Conservation (phyloP, 2,888 invertebrate species). For the Cosmorhoe ocellata region DNA sequence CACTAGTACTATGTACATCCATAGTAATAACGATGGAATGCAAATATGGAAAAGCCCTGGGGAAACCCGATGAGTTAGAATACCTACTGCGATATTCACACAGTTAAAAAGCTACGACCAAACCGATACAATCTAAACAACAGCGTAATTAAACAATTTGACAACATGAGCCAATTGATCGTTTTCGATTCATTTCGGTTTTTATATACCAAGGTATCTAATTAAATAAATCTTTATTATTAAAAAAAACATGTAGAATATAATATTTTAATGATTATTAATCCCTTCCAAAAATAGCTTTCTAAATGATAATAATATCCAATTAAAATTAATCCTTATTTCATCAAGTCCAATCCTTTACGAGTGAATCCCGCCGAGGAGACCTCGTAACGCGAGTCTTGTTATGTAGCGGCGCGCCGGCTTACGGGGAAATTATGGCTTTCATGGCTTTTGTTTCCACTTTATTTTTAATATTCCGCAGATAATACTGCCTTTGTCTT, state of each 20-base stretch:
- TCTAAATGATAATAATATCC: background rate
- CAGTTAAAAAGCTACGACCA: background rate
- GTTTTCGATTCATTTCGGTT: too few species aligned
- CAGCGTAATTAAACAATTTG: background rate
- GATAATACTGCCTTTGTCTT: constrained; percentile 35
- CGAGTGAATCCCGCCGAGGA: constrained; percentile 5
- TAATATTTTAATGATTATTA: too few species aligned
- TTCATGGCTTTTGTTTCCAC: constrained; percentile 44
- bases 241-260: too few species aligned
- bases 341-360: constrained; percentile 15
- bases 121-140: background rate
- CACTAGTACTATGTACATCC: too few species aligned
- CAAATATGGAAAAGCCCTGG: constrained; percentile 11
- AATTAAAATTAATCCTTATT: constrained; percentile 16
- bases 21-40: background rate
- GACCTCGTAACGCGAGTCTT: constrained; percentile 27
- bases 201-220: too few species aligned
- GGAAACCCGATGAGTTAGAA: constrained; percentile 18
- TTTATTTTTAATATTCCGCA: constrained; percentile 48
- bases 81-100: background rate
- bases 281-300: too few species aligned
- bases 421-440: constrained; percentile 29
- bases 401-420: constrained; percentile 25
- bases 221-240: too few species aligned
- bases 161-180: too few species aligned